Conservation (phyloP, 2,113 vertebrate species). For the Ibidorhyncha struthersii region DNA sequence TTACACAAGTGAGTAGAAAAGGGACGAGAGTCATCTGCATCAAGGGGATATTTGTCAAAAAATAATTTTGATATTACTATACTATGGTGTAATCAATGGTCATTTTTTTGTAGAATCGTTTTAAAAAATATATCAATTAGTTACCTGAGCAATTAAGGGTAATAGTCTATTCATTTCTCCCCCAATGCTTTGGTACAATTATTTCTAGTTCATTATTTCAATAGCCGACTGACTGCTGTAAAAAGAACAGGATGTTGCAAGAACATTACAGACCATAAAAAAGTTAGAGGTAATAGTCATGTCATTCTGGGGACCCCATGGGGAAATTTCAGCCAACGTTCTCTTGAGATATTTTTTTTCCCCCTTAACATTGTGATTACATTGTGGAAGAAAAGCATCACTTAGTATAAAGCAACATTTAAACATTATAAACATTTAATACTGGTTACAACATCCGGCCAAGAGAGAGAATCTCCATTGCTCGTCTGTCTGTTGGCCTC, state of each 20-base stretch:
- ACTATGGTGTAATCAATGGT: slow-evolving; percentile 22
- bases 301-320: neutral
- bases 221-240: slow-evolving; percentile 59
- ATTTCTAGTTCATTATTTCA: slow-evolving; percentile 46
- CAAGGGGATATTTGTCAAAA: slow-evolving; percentile 16
- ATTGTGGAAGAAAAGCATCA: slow-evolving; percentile 57
- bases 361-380: neutral
- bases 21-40: slow-evolving; percentile 36
- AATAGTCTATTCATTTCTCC: neutral
- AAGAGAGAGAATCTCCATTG: slow-evolving; percentile 5
- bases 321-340: neutral
- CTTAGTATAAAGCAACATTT: slow-evolving; percentile 61
- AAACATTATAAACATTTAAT: slow-evolving; percentile 62
- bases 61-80: slow-evolving; percentile 30
- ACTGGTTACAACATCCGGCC: slow-evolving; percentile 59
- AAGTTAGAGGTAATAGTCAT: slow-evolving; percentile 60
- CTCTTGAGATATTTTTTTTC: neutral
- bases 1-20: slow-evolving; percentile 50
- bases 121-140: slow-evolving; percentile 54
- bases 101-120: neutral
- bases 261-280: slow-evolving; percentile 37
- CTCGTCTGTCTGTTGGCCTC: neutral
- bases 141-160: slow-evolving; percentile 74
- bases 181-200: slow-evolving; percentile 65
- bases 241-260: slow-evolving; percentile 55